Conservation (phyloP, 2,113 vertebrate species). For the Nibea albiflora region DNA sequence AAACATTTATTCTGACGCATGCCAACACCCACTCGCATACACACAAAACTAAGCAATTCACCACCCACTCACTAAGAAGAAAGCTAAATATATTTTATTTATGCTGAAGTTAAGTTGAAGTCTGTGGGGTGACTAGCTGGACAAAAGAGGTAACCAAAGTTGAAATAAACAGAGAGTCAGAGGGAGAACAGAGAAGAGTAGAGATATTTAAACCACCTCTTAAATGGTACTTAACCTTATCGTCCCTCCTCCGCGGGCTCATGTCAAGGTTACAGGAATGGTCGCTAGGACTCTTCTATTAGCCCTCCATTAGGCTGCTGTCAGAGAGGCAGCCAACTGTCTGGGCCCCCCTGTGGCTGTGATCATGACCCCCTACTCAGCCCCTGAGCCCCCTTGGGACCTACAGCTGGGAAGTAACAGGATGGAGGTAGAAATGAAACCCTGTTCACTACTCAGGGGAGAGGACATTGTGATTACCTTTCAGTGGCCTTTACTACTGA, state of each 20-base stretch:
- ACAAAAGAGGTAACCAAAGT: conserved; percentile 5
- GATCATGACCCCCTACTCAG: conserved; percentile 66
- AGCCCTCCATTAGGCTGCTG: conserved; percentile 68
- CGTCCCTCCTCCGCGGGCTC: conserved; percentile 26
- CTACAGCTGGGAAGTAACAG: conserved; percentile 47
- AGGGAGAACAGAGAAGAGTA: background rate
- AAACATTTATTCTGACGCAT: conserved; percentile 8
- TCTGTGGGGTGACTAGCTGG: background rate
- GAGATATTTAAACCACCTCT: conserved; percentile 36
- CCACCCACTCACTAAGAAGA: background rate
- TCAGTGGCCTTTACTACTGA: conserved; percentile 46
- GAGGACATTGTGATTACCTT: conserved; percentile 69
- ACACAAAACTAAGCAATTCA: background rate
- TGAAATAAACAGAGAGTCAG: background rate
- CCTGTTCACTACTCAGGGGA: conserved; percentile 49
- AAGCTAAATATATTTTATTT: background rate
- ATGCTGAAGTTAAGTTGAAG: background rate
- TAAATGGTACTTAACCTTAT: conserved; percentile 35
- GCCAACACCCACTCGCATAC: background rate
- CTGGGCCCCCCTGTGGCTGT: conserved; percentile 42
- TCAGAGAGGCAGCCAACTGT: conserved; percentile 70
- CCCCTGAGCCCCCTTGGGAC: conserved; percentile 51
- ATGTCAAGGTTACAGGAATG: conserved; percentile 64
- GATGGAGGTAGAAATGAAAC: conserved; percentile 59
- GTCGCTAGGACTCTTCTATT: conserved; percentile 62